Evolutionary conservation across 2,113 vertebrate genomes (phyloP).

Genomic region (Lycaon pictus): DNA sequence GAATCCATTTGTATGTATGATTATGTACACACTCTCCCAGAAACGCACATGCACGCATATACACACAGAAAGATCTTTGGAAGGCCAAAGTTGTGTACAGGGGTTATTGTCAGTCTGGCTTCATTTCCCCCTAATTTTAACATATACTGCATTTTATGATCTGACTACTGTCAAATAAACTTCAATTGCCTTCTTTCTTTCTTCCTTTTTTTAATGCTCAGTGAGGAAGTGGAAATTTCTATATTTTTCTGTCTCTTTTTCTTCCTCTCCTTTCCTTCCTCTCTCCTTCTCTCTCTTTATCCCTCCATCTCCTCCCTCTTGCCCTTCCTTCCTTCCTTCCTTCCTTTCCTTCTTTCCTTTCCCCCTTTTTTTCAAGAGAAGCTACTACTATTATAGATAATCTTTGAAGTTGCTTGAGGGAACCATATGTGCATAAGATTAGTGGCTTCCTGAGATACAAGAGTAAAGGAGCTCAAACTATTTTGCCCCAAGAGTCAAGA

Average conservation of each 20-base stretch:
- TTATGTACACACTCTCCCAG: not conserved
- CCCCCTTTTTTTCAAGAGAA: not conserved
- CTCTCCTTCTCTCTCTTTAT: not conserved
- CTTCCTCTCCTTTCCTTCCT: no score
- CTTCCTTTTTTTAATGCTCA: not conserved
- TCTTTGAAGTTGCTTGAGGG: not conserved
- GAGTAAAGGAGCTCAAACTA: not conserved
- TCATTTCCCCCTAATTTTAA: conserved; percentile 1
- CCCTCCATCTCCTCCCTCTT: not conserved
- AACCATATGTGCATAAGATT: not conserved
- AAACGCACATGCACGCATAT: not conserved
- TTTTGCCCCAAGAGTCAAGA: not conserved
- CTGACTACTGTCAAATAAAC: not conserved
- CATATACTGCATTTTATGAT: not conserved
- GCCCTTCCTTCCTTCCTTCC: not conserved
- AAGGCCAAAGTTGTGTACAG: not conserved
- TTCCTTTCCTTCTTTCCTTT: not conserved
- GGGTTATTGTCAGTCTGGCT: not conserved
- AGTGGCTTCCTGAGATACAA: not conserved
- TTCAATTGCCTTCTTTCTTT: not conserved
- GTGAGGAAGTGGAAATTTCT: not conserved
- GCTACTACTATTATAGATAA: not conserved
- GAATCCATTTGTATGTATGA: not conserved
- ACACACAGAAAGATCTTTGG: not conserved
- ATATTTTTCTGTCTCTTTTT: not conserved